phyloP scores from a whole-genome alignment of 2,797 vertebrate genomes.

The Lates japonicus region DNA sequence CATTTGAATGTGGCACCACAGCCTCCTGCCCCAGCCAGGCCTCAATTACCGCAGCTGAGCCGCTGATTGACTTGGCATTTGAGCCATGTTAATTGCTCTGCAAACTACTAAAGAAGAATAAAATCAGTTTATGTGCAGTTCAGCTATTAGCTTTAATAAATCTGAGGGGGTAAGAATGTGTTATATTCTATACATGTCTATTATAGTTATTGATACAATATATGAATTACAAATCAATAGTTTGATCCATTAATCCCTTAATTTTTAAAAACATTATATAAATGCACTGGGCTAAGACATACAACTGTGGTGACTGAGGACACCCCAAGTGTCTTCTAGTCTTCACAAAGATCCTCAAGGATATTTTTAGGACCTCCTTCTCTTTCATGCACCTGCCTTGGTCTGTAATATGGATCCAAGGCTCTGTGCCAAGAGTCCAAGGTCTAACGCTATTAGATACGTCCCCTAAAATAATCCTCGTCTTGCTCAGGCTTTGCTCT shows the following conservation, averaged over 20 bases:
- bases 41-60: constrained; percentile 50
- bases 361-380: constrained; percentile 92
- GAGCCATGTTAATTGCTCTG: constrained; percentile 48
- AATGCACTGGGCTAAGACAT: constrained; percentile 2
- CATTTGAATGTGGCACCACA: constrained; percentile 67
- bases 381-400: constrained; percentile 92
- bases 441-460: constrained; percentile 86
- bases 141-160: not conserved
- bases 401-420: constrained; percentile 89
- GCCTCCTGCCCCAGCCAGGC: constrained; percentile 32
- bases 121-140: not conserved
- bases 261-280: not conserved
- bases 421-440: constrained; percentile 84
- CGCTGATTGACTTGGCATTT: constrained; percentile 48
- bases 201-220: not conserved
- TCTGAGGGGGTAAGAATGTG: not conserved
- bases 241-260: not conserved
- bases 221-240: not conserved
- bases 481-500: constrained; percentile 53
- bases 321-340: constrained; percentile 69
- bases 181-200: not conserved
- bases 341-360: constrained; percentile 79
- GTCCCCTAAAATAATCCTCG: constrained; percentile 86
- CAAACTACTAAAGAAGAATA: not conserved
- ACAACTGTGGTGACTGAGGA: constrained; percentile 42